Evolutionary conservation across 2,888 invertebrate genomes (phyloP).

Genomic region (Tipula lateralis): DNA sequence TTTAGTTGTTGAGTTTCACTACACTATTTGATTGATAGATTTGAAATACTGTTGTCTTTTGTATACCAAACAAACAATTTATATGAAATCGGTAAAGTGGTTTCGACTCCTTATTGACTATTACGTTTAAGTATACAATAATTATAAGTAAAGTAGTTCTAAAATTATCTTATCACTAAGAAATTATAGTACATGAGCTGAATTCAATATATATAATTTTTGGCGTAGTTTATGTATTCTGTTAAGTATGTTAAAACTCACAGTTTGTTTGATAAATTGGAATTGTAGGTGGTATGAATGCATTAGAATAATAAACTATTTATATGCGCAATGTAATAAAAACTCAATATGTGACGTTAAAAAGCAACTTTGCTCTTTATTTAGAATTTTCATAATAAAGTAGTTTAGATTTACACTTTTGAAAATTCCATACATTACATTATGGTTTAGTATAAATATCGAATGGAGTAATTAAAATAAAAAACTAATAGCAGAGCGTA

Average conservation of each 20-base stretch:
- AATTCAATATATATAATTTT: not conserved
- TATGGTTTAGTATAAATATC: not conserved
- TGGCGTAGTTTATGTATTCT: not conserved
- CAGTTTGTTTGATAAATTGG: not conserved
- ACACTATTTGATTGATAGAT: not conserved
- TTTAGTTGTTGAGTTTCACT: constrained; percentile 34
- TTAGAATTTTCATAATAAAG: not conserved
- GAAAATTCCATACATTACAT: not conserved
- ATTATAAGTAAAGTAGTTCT: not conserved
- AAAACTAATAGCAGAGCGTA: constrained; percentile 39
- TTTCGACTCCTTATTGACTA: not conserved
- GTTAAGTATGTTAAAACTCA: not conserved
- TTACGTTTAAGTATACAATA: not conserved
- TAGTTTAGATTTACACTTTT: no score
- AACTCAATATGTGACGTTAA: not conserved
- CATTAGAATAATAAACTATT: not conserved
- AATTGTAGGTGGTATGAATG: not conserved
- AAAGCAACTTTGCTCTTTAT: not conserved
- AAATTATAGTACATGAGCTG: not conserved
- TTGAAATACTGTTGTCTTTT: not conserved
- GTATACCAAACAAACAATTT: not conserved
- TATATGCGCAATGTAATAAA: not conserved
- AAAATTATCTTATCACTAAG: not conserved
- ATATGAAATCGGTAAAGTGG: not conserved
- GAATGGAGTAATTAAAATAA: not conserved